Evolutionary conservation across 2,113 vertebrate genomes (phyloP).

Genomic region (Sapayoa aenigma): DNA sequence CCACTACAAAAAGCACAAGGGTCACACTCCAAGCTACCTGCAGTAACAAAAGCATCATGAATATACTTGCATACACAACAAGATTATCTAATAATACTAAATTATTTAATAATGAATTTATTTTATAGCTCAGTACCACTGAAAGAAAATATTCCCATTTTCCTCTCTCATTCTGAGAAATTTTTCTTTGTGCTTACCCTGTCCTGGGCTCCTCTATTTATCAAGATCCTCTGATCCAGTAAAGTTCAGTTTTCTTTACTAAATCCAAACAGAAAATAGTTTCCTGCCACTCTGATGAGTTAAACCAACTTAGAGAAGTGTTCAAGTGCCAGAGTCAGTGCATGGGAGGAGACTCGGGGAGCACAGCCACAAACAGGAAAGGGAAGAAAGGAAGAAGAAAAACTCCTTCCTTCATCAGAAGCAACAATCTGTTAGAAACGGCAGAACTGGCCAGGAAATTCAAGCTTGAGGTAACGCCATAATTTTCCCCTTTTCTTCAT

Average conservation of each 20-base stretch:
- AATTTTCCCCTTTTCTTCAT: background rate
- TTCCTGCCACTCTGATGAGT: background rate
- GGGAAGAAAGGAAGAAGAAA: background rate
- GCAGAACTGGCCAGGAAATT: background rate
- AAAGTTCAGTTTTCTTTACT: background rate
- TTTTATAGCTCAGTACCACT: background rate
- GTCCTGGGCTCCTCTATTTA: background rate
- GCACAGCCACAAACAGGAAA: slow-evolving; percentile 10
- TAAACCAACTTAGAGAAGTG: background rate
- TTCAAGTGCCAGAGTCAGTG: background rate
- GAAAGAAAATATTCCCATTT: background rate
- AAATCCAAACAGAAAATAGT: background rate
- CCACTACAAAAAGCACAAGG: background rate
- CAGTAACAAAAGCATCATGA: background rate
- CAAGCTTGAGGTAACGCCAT: background rate
- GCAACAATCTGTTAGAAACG: background rate
- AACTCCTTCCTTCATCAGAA: background rate
- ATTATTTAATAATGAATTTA: background rate
- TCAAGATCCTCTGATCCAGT: background rate
- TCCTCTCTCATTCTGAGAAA: background rate
- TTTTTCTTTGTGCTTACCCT: background rate
- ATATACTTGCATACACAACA: background rate
- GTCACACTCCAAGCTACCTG: background rate
- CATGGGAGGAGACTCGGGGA: background rate
- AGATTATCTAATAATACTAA: background rate